Evolutionary conservation across 2,797 vertebrate genomes (phyloP).

Genomic region (Phalanger gymnotis): DNA sequence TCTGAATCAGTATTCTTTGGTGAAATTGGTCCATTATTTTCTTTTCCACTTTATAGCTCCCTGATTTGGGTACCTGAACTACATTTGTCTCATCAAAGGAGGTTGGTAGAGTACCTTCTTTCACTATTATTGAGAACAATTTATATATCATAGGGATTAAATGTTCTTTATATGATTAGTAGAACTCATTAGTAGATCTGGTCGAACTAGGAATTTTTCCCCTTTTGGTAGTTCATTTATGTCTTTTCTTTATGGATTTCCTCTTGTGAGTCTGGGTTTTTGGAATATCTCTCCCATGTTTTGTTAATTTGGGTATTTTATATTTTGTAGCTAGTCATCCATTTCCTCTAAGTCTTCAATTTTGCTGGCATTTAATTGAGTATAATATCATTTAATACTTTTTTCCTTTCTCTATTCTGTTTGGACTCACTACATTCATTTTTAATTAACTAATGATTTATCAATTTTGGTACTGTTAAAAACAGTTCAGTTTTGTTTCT

Average conservation of each 20-base stretch:
- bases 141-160: background rate
- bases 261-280: background rate
- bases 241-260: background rate
- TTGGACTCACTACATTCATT: background rate
- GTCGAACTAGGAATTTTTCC: background rate
- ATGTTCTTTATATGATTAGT: background rate
- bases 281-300: background rate
- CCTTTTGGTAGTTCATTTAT: background rate
- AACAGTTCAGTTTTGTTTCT: background rate
- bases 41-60: background rate
- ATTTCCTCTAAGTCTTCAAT: background rate
- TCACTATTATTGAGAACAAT: background rate
- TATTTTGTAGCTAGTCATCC: background rate
- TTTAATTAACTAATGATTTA: background rate
- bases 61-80: background rate
- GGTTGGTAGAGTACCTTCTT: background rate
- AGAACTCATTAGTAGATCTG: background rate
- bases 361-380: background rate
- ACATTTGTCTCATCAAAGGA: background rate
- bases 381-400: background rate
- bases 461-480: background rate
- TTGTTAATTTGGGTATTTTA: background rate
- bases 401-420: background rate
- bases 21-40: slow-evolving; percentile 20
- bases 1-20: background rate